Evolutionary conservation across 2,797 vertebrate genomes (phyloP), one percentile per base, ranked within the genome.

Genomic region (Parambassis ranga): DNA sequence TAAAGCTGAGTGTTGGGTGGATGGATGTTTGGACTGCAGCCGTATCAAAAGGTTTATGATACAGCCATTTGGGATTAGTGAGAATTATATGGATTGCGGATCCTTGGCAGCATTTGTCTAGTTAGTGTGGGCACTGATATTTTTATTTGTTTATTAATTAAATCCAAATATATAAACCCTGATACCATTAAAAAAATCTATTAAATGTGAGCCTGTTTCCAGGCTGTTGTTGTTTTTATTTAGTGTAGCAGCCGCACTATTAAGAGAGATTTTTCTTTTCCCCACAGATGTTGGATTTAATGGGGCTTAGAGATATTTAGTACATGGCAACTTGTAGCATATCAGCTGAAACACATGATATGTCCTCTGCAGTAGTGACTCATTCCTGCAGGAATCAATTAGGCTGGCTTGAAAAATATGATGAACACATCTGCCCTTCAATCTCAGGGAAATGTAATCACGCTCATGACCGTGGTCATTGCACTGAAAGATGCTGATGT

Each of bases 331-430:
- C 36, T 44, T 62, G 44, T 5, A 51, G 28, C 18, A 39, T 32
- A 72, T 51, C 32, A 20, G 16, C 43, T 43, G 20, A 47, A 64
- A 38, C 18, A 15, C n/a, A 31, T 20, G 30, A 48, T 32, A 32
- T 47, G 10, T 15, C 16, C 22, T 22, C 23, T 31, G 20, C 46
- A 67, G 28, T 18, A 15, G 23, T 63, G 51, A 77, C 43, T 74
- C 50, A 59, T 15, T 62, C 38, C 49, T 43, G 31, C 44, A 49
- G 70, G 23, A 73, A 72, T 72, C 35, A 56, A 50, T 71, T 43
- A 39, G 14, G 18, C 6, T 10, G 13, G 10, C n/a, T 48, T 10
- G 4, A 38, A 57, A 20, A 61, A 15, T 44, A 33, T 8, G 28
- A 59, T 44, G 7, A 70, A 37, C 16, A 26, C 31, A 47, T 56